Conservation (phyloP, 2,797 vertebrate genomes). For the Chrysocyon brachyurus region DNA sequence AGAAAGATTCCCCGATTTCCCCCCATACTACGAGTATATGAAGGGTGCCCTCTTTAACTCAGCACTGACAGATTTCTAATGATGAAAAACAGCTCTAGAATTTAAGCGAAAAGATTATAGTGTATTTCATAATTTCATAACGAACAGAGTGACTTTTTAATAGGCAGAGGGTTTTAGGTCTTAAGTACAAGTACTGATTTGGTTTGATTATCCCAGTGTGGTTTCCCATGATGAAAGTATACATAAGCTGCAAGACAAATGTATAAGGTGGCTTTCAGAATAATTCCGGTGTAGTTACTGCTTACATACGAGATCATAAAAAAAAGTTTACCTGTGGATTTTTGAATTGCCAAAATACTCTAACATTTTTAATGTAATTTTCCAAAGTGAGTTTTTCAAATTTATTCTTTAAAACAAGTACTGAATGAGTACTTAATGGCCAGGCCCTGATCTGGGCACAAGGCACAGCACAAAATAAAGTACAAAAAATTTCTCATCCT, state of each 20-base stretch:
- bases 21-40: too few relatives aligned
- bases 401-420: constrained; percentile 1
- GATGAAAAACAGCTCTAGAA: background rate
- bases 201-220: background rate
- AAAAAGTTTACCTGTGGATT: background rate
- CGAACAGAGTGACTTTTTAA: background rate
- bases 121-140: background rate
- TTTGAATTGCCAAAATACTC: background rate
- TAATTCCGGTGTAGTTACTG: background rate
- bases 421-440: background rate
- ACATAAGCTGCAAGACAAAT: background rate
- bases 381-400: background rate
- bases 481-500: background rate
- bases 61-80: background rate
- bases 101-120: background rate
- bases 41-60: background rate
- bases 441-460: background rate
- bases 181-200: background rate
- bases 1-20: background rate
- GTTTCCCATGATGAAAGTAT: background rate
- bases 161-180: background rate
- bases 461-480: background rate
- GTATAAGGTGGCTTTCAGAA: background rate
- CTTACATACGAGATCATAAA: background rate
- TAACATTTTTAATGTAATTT: background rate